Conservation (phyloP, 2,113 vertebrate species). For the Dicaeum eximium region DNA sequence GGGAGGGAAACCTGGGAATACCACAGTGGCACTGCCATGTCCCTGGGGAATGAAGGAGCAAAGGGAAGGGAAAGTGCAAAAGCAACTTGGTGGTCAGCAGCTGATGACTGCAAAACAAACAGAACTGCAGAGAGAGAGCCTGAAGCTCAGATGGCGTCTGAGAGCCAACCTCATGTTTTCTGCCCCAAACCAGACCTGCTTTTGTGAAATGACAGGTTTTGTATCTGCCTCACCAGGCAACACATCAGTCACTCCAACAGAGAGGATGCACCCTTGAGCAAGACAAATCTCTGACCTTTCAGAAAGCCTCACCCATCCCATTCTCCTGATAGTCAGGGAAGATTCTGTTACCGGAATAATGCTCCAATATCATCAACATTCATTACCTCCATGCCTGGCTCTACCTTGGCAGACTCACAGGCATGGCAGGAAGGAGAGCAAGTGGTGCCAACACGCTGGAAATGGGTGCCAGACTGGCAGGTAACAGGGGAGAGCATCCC, state of each 20-base stretch:
- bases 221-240: neutral
- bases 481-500: neutral
- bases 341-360: neutral
- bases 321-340: neutral
- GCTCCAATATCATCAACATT: neutral
- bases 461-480: neutral
- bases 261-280: neutral
- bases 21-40: rapidly evolving
- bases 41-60: neutral
- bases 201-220: neutral
- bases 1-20: neutral
- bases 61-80: neutral
- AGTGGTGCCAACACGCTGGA: neutral
- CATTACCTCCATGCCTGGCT: neutral
- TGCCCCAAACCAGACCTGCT: neutral
- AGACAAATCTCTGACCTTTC: neutral
- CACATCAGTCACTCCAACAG: neutral
- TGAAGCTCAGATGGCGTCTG: neutral
- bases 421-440: neutral
- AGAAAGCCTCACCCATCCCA: neutral
- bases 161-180: neutral
- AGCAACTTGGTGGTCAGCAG: neutral
- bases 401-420: neutral
- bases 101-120: neutral
- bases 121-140: neutral